These are phyloP conservation scores for Clinocottus analis DNA, from an alignment of 2,113 vertebrate species.

Conservation along the genomic window DNA sequence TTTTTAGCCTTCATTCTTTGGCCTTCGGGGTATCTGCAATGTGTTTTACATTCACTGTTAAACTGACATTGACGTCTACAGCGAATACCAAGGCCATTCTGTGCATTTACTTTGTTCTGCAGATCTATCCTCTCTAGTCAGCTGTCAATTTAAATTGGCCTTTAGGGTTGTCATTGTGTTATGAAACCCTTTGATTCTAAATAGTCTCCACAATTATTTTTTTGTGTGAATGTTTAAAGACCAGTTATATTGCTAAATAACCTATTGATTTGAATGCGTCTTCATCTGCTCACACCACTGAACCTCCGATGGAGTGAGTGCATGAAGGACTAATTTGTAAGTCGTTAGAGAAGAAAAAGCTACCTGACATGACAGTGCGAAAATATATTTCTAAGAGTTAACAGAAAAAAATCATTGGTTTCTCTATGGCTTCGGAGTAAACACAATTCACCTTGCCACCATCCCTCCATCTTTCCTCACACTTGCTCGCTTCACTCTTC, in stretches of 20 bases:
- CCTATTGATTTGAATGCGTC: conserved; percentile 56
- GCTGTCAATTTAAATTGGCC: conserved; percentile 56
- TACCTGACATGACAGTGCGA: conserved; percentile 29
- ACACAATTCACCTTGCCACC: conserved; percentile 57
- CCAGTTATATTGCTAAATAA: conserved; percentile 59
- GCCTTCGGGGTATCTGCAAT: conserved; percentile 28
- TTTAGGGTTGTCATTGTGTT: conserved; percentile 27
- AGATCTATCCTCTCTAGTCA: conserved; percentile 47
- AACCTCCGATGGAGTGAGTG: conserved; percentile 36
- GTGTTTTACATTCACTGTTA: conserved; percentile 44
- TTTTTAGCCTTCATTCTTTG: conserved; percentile 16
- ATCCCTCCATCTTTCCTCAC: conserved; percentile 50
- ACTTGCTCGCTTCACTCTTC: conserved; percentile 57
- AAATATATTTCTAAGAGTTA: conserved; percentile 37
- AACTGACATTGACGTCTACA: conserved; percentile 61
- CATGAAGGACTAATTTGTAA: conserved; percentile 41
- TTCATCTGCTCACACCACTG: conserved; percentile 35
- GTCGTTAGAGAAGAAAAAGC: conserved; percentile 47
- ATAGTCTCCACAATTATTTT: conserved; percentile 16
- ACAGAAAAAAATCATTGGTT: conserved; percentile 60
- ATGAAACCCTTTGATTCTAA: conserved; percentile 43
- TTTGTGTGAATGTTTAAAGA: conserved; percentile 45
- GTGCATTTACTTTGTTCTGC: conserved; percentile 33
- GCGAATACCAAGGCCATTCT: conserved; percentile 35
- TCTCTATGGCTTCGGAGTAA: conserved; percentile 59